Evolutionary conservation across 2,797 vertebrate genomes (phyloP).

Genomic region (Rousettus madagascariensis): DNA sequence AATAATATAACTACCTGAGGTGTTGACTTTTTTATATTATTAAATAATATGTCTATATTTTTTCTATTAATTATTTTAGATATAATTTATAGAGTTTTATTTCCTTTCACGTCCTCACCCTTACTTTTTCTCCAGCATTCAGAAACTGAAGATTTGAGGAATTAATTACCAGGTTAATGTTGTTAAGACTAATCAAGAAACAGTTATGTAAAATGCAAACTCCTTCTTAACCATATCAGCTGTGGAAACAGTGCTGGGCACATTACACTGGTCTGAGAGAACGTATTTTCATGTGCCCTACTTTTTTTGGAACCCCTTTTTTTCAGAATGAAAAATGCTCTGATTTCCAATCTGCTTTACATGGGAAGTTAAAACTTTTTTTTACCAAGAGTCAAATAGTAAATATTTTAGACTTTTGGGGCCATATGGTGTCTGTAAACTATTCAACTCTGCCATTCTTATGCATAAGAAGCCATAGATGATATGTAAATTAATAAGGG

Average conservation of each 20-base stretch:
- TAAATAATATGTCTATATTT: neutral
- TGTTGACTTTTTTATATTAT: neutral
- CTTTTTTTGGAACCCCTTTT: neutral
- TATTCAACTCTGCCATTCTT: neutral
- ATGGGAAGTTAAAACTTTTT: neutral
- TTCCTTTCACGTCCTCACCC: neutral
- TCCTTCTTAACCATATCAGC: neutral
- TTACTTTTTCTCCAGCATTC: neutral
- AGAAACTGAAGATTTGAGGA: neutral
- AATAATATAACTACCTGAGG: neutral
- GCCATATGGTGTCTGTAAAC: neutral
- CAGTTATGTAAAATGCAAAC: neutral
- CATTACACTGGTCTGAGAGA: neutral
- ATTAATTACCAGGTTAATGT: neutral
- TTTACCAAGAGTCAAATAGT: neutral
- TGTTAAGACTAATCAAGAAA: neutral
- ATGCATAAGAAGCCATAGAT: neutral
- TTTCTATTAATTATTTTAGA: slow-evolving; percentile 11
- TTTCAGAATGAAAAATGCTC: neutral
- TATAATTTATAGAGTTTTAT: neutral
- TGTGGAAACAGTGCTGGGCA: neutral
- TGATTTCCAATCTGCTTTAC: neutral
- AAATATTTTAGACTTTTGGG: neutral
- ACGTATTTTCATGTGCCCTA: neutral
- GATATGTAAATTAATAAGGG: neutral